These are phyloP conservation scores for Aspidiotus rigidus DNA, from an alignment of 2,888 invertebrate species.

Conservation along the genomic window DNA sequence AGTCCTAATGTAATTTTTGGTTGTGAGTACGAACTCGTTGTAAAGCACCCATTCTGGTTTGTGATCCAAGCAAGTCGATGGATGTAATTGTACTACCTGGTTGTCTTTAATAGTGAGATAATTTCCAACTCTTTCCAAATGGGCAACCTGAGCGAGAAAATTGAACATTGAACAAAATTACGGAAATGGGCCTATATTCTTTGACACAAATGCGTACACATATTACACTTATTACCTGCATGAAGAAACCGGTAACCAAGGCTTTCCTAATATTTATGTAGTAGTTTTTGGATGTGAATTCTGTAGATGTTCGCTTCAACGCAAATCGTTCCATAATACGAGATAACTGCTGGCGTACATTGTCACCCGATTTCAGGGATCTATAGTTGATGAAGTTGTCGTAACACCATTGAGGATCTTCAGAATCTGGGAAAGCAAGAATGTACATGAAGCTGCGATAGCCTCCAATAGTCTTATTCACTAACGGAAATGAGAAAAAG, in stretches of 20 bases:
- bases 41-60: slow-evolving; percentile 99
- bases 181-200: neutral
- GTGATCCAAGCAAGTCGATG: slow-evolving; percentile 96
- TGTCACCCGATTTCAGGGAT: slow-evolving; percentile 95
- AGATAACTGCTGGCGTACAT: slow-evolving; percentile 92
- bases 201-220: too few species aligned
- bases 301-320: slow-evolving; percentile 87
- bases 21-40: slow-evolving; percentile 98
- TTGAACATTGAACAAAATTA: too few species aligned
- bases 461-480: too few species aligned
- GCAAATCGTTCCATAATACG: slow-evolving; percentile 97
- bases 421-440: slow-evolving; percentile 63
- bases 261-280: slow-evolving; percentile 98
- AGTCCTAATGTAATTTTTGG: slow-evolving; percentile 98
- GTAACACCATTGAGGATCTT: slow-evolving; percentile 99
- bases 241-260: slow-evolving; percentile 96
- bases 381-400: slow-evolving; percentile 99
- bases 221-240: slow-evolving; percentile 65
- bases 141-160: slow-evolving; percentile 63
- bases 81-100: slow-evolving; percentile 97
- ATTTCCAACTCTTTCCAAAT: slow-evolving; percentile 93
- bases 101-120: slow-evolving; percentile 99
- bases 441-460: slow-evolving; percentile 7
- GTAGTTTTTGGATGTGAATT: slow-evolving; percentile 97
- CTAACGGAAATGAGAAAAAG: too few species aligned